Percentiles rank a stretch among this genome's conserved stretches.
Evolutionary conservation across 2,888 invertebrate species (phyloP).

Genomic region (Ormyrus rosae): DNA sequence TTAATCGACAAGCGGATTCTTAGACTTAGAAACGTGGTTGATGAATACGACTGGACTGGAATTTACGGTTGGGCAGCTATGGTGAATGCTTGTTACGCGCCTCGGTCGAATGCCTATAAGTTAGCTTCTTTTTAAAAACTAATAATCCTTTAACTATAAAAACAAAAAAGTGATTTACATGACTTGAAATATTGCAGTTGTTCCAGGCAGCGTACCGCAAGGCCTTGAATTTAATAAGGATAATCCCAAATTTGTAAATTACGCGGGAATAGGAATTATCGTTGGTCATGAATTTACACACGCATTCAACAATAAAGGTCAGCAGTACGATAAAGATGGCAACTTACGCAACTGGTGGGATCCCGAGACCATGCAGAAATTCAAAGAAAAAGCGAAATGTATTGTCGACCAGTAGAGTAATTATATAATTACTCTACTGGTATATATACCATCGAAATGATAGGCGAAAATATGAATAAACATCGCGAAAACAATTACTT

Average conservation of each 20-base stretch:
- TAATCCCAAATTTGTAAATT: conserved; percentile 90
- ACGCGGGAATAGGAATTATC: conserved; percentile 87
- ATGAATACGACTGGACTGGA: too few relatives aligned
- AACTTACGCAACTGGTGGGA: conserved; percentile 96
- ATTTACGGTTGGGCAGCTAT: too few relatives aligned
- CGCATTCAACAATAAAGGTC: conserved; percentile 81
- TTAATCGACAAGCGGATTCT: too few relatives aligned
- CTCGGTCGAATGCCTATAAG: too few relatives aligned
- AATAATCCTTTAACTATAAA: too few relatives aligned
- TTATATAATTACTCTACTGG: too few relatives aligned
- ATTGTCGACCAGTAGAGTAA: conserved; percentile 90
- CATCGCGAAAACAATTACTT: conserved; percentile 78
- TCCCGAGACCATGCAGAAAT: conserved; percentile 86
- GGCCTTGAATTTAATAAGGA: conserved; percentile 93
- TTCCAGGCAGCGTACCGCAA: conserved; percentile 91
- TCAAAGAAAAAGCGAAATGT: conserved; percentile 86
- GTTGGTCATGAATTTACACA: conserved; percentile 85
- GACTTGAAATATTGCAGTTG: too few relatives aligned
- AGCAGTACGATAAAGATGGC: conserved; percentile 90
- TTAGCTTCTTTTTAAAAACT: too few relatives aligned
- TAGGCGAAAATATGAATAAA: conserved; percentile 84
- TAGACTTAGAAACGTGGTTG: too few relatives aligned
- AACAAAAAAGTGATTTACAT: too few relatives aligned
- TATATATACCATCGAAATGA: conserved; percentile 81
- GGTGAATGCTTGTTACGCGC: too few relatives aligned